Evolutionary conservation across 2,888 invertebrate genomes (phyloP), one percentile per base, ranked within the genome.

Genomic region (Drosophila rellima): DNA sequence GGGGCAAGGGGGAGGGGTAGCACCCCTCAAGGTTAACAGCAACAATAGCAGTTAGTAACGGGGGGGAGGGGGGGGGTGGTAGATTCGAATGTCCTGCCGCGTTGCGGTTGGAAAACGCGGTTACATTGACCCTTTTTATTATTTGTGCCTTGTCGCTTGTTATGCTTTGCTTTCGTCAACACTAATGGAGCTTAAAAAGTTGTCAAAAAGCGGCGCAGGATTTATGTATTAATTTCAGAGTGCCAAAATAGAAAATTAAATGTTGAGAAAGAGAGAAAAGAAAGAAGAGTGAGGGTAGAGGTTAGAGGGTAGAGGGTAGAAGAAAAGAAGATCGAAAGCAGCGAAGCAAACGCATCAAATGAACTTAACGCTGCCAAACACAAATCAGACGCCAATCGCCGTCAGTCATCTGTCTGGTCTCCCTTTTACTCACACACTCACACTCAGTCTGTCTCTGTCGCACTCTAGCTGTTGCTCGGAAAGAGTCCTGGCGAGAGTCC

Each of bases 121-220:
- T 78, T 81, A 78, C 71, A 81, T 82, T 84, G 87, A 84, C 83
- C 83, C 84, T 84, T 86, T 82, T 83, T 56, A 11, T 83, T 56
- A 11, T 51, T 23, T 20, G 31, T 48, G 62, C 48, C 50, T 50
- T 39, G 62, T 48, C 47, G 48, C 61, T 69, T 82, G 74, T 70
- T 72, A 66, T 81, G 81, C 81, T 82, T 78, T 78, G 69, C 75
- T 78, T 83, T 68, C 83, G 77, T 79, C 84, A 83, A 86, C 83
- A 73, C 83, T 84, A 84, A 84, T 84, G 83, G 83, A 83, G 83
- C 87, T 84, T 84, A 84, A 86, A 84, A 84, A 84, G 87, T 83
- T 84, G 83, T 86, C 83, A 86, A 83, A 59, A 76, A 81, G 86
- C 86, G 78, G 66, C 77, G 83, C 77, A 76, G 83, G 79, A 75